These are phyloP conservation scores for Chironomus riparius DNA, from an alignment of 2,888 invertebrate genomes.

Conservation along the genomic window DNA sequence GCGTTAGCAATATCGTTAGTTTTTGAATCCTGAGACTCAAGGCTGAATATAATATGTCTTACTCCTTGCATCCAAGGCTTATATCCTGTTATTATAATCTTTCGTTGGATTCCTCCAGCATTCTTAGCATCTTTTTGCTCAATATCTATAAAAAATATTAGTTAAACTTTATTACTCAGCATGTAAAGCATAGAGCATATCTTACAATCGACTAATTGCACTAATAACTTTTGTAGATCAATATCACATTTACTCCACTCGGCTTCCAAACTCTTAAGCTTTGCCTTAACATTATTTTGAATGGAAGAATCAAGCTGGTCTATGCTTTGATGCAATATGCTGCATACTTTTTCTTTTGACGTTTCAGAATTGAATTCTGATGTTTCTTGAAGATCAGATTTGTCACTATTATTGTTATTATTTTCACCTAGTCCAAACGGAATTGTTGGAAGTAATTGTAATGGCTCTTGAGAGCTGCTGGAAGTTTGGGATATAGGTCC, in stretches of 20 bases:
- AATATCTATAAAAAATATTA: not conserved
- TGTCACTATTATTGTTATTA: not conserved
- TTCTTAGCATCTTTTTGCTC: not conserved
- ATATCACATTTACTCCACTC: constrained; percentile 4
- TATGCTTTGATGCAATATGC: not conserved
- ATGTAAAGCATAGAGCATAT: not conserved
- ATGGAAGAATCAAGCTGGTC: not conserved
- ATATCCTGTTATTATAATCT: not conserved
- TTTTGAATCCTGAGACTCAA: not conserved
- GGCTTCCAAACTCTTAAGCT: not conserved
- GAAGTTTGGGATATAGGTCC: not conserved
- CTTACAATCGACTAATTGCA: constrained; percentile 11
- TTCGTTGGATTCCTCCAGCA: not conserved
- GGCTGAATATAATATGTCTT: constrained; percentile 17
- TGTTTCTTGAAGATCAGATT: not conserved
- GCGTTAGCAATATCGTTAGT: not conserved
- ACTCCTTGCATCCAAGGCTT: constrained; percentile 3
- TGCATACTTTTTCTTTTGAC: not conserved
- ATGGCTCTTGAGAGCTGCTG: not conserved
- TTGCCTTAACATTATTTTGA: not conserved
- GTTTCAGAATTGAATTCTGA: not conserved
- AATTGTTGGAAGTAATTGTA: not conserved
- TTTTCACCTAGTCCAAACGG: not conserved
- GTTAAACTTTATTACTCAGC: not conserved
- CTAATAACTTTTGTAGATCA: not conserved